Evolutionary conservation across 2,888 invertebrate species (phyloP).

Genomic region (Mayetiola destructor): DNA sequence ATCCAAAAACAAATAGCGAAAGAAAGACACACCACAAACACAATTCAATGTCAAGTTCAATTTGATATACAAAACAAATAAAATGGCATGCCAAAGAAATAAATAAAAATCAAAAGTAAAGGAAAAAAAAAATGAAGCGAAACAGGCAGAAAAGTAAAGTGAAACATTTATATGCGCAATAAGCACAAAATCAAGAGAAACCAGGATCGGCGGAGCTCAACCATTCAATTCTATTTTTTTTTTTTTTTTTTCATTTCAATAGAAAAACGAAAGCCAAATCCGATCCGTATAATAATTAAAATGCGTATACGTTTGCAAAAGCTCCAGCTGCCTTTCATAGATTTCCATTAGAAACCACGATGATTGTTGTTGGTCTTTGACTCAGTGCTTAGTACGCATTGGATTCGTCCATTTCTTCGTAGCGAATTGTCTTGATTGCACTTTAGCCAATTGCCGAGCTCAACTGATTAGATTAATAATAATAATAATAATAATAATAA

Average conservation of each 20-base stretch:
- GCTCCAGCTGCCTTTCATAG: no score
- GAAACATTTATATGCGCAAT: neutral
- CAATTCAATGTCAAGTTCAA: slow-evolving; percentile 10
- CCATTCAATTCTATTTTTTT: neutral
- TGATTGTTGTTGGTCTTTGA: neutral
- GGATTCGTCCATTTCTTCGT: neutral
- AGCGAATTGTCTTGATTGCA: neutral
- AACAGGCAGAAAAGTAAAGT: neutral
- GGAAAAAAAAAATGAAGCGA: neutral
- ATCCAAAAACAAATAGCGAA: no score
- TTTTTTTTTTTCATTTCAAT: neutral
- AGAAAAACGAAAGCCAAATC: neutral
- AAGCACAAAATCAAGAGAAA: neutral
- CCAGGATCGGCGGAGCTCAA: neutral
- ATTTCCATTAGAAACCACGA: no score
- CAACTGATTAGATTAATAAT: no score
- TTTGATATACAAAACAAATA: neutral
- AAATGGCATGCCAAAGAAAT: no score
- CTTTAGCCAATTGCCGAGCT: neutral
- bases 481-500: neutral
- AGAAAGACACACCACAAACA: neutral
- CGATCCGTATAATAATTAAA: no score
- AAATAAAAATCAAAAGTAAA: neutral
- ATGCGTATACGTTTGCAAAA: no score
- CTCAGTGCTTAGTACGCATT: neutral